Conservation (phyloP, 2,888 invertebrate species). For the Venusia cambrica region DNA sequence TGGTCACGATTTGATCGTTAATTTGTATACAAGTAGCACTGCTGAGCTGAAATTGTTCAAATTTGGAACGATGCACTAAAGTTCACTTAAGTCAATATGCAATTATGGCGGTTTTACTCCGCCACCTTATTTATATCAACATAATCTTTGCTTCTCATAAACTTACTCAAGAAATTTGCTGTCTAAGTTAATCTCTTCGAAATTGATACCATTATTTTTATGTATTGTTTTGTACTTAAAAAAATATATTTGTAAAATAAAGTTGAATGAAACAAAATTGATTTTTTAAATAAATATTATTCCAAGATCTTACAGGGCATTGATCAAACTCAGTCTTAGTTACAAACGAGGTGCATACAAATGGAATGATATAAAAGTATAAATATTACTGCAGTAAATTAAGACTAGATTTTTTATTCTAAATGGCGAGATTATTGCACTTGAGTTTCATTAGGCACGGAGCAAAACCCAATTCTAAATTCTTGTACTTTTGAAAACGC, state of each 20-base stretch:
- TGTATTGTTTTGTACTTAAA: constrained; percentile 4
- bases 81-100: too few species aligned
- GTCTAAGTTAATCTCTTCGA: too few species aligned
- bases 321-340: constrained; percentile 61
- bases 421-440: constrained; percentile 29
- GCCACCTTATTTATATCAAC: too few species aligned
- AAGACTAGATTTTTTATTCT: constrained; percentile 25
- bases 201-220: neutral
- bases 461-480: constrained; percentile 3
- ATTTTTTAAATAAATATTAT: constrained; percentile 26
- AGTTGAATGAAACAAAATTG: constrained; percentile 21
- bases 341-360: constrained; percentile 32
- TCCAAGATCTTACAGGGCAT: constrained; percentile 25
- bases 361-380: constrained; percentile 33
- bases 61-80: too few species aligned
- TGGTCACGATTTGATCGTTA: constrained; percentile 52
- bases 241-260: constrained; percentile 21
- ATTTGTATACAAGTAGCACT: neutral
- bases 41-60: too few species aligned
- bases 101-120: too few species aligned
- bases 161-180: too few species aligned
- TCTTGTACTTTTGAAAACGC: too few species aligned
- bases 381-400: constrained; percentile 23
- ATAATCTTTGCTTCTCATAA: too few species aligned
- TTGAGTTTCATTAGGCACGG: constrained; percentile 12